phyloP scores from a whole-genome alignment of 1,140 invertebrate genomes.

The Eulimnadia texana region DNA sequence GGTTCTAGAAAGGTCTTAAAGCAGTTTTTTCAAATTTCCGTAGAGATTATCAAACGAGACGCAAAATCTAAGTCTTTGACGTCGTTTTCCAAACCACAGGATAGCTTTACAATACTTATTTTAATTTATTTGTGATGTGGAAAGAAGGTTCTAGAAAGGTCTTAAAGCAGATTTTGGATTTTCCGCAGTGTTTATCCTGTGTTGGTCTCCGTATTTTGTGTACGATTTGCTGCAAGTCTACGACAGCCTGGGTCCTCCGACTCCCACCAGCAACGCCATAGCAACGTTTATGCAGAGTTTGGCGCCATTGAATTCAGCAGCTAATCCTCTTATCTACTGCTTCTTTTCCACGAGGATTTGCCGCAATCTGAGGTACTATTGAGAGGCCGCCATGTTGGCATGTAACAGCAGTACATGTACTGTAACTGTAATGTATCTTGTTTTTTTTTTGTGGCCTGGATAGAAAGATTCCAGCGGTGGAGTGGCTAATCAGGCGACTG shows the following conservation, averaged over 20 bases:
- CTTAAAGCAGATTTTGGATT: constrained; percentile 15
- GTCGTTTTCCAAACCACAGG: too few relatives aligned
- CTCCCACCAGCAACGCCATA: constrained; percentile 63
- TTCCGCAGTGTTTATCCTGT: constrained; percentile 72
- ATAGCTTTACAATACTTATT: too few relatives aligned
- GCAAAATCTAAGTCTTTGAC: too few relatives aligned
- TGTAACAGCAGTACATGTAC: neutral
- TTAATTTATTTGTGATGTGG: too few relatives aligned
- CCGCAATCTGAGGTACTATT: constrained; percentile 57
- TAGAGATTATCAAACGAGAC: too few relatives aligned
- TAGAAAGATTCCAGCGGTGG: constrained; percentile 11
- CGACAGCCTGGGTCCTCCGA: constrained; percentile 55
- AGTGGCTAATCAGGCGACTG: constrained; percentile 2
- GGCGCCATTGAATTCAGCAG: constrained; percentile 81
- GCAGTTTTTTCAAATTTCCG: too few relatives aligned
- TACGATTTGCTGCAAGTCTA: constrained; percentile 87
- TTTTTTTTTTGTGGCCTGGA: neutral
- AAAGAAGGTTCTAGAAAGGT: too few relatives aligned
- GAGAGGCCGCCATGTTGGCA: neutral
- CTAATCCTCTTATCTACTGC: constrained; percentile 90
- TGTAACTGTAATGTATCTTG: neutral
- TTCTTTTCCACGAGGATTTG: constrained; percentile 83
- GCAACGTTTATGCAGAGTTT: constrained; percentile 85
- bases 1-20: too few relatives aligned
- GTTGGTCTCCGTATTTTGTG: constrained; percentile 90